These are phyloP conservation scores for Dasypogon diadema DNA, from an alignment of 2,888 invertebrate species.

Conservation along the genomic window DNA sequence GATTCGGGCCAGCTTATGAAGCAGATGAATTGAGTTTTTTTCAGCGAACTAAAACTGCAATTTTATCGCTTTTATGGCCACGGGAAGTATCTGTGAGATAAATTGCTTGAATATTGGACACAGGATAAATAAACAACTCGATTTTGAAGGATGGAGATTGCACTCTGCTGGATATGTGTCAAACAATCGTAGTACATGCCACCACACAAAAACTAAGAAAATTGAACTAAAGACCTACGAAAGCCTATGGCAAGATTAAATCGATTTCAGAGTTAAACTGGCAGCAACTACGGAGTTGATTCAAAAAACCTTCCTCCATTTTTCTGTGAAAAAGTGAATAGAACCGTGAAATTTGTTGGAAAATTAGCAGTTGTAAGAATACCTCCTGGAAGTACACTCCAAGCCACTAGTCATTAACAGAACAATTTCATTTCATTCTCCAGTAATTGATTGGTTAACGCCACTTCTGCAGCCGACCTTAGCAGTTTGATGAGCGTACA, in stretches of 20 bases:
- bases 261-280: too few relatives aligned
- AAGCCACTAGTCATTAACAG: neutral
- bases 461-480: constrained; percentile 13
- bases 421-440: neutral
- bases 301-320: neutral
- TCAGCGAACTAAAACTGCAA: neutral
- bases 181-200: too few relatives aligned
- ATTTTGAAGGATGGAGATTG: neutral
- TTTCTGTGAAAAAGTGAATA: neutral
- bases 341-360: neutral
- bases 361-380: neutral
- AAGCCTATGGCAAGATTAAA: too few relatives aligned
- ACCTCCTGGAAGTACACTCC: neutral
- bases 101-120: neutral
- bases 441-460: constrained; percentile 28
- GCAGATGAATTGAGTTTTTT: neutral
- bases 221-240: too few relatives aligned
- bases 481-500: constrained; percentile 3
- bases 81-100: neutral
- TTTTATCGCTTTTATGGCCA: neutral
- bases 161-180: neutral
- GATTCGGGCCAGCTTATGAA: neutral
- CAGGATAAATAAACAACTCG: neutral
- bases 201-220: too few relatives aligned
- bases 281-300: too few relatives aligned